phyloP scores from a whole-genome alignment of 1,140 invertebrate genomes.

The Brachionus paranguensis region DNA sequence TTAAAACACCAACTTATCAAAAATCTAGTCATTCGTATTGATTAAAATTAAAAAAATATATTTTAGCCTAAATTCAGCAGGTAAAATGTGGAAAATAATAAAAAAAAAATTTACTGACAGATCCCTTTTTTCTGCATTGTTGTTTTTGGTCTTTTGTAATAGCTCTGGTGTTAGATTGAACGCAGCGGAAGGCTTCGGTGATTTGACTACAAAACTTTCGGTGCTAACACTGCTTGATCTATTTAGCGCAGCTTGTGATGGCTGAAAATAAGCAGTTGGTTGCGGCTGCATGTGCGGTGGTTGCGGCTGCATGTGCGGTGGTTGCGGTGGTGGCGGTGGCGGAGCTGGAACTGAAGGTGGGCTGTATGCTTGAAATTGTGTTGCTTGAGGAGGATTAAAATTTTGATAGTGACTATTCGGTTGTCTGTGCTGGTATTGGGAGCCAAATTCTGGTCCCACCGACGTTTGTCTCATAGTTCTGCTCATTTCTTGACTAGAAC shows the following conservation, averaged over 20 bases:
- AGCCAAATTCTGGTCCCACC: not conserved
- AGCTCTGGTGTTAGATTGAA: not conserved
- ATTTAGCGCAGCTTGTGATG: not conserved
- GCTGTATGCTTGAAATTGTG: constrained; percentile 8
- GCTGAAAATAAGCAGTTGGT: not conserved
- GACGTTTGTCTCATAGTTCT: not conserved
- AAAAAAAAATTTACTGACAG: not conserved
- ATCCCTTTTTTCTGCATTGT: constrained; percentile 21
- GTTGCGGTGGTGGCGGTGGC: not conserved
- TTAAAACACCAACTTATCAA: no score
- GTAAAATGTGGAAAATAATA: not conserved
- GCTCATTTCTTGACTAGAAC: not conserved
- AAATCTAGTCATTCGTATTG: no score
- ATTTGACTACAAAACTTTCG: not conserved
- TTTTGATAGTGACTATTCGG: not conserved
- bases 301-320: not conserved
- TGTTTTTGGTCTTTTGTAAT: not conserved
- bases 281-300: not conserved
- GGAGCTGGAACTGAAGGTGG: not conserved
- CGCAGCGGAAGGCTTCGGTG: not conserved
- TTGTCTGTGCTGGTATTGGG: not conserved
- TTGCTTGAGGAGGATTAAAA: constrained; percentile 14
- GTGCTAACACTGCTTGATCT: not conserved
- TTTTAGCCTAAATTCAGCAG: not conserved
- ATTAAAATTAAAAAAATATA: not conserved